Conservation (phyloP, 1,140 invertebrate species). For the Charaxes varanes region DNA sequence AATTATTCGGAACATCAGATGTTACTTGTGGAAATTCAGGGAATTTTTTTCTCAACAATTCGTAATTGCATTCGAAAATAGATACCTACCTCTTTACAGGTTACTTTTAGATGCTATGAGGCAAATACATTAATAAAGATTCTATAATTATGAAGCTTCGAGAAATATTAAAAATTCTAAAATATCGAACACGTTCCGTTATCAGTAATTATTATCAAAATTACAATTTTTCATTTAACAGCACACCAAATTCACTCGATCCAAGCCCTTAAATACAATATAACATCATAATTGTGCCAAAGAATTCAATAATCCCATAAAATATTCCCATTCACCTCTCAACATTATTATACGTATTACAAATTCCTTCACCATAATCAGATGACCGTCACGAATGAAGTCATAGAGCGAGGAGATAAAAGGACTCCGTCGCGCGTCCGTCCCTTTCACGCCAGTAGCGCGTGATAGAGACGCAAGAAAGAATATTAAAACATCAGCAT, state of each 20-base stretch:
- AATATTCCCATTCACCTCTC: slow-evolving; percentile 21
- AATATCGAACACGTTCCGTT: not conserved
- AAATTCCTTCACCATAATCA: slow-evolving; percentile 32
- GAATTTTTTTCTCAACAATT: no score
- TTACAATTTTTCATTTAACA: no score
- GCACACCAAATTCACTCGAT: no score
- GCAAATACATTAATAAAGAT: no score
- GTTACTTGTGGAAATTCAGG: no score
- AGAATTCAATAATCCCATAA: slow-evolving; percentile 21
- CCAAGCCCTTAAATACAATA: no score
- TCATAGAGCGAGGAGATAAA: slow-evolving; percentile 22
- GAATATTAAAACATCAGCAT: slow-evolving; percentile 44
- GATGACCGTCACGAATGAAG: slow-evolving; percentile 46
- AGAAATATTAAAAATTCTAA: not conserved
- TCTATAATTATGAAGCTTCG: not conserved
- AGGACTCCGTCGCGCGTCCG: slow-evolving; percentile 9
- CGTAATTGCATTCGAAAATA: no score
- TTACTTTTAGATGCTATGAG: no score
- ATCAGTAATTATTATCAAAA: no score
- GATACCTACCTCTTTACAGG: no score
- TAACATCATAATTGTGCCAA: slow-evolving; percentile 1
- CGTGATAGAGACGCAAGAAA: slow-evolving; percentile 22
- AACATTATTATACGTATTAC: slow-evolving; percentile 16
- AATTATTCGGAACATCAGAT: no score
- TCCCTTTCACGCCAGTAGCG: slow-evolving; percentile 12